Evolutionary conservation across 2,888 invertebrate species (phyloP).

Genomic region (Bembecia ichneumoniformis): DNA sequence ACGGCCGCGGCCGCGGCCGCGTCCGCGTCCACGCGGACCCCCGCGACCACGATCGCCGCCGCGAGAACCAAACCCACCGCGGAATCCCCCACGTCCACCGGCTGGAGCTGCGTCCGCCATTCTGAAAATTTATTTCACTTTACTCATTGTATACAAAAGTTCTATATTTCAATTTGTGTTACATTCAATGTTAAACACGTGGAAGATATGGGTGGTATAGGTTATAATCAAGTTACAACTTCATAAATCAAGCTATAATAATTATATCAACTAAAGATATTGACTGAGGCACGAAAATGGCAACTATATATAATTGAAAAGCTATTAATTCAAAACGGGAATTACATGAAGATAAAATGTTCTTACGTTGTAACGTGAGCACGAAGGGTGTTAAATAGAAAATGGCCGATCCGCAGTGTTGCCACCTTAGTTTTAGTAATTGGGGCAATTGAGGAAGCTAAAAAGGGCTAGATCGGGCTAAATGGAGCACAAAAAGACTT

Average conservation of each 20-base stretch:
- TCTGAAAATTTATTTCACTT: slow-evolving; percentile 67
- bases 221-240: no score
- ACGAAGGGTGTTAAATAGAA: slow-evolving; percentile 53
- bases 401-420: slow-evolving; percentile 63
- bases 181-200: slow-evolving; percentile 44
- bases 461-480: no score
- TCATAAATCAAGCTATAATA: no score
- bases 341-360: neutral
- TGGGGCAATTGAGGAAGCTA: no score
- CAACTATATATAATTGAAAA: slow-evolving; percentile 3
- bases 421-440: no score
- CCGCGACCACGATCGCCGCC: slow-evolving; percentile 78
- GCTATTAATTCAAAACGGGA: neutral
- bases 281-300: slow-evolving; percentile 1
- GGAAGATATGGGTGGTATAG: slow-evolving; percentile 13
- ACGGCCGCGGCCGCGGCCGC: slow-evolving; percentile 85
- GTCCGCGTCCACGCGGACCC: slow-evolving; percentile 81
- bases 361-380: slow-evolving; percentile 66
- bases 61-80: slow-evolving; percentile 87
- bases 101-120: slow-evolving; percentile 99
- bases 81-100: slow-evolving; percentile 92
- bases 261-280: neutral
- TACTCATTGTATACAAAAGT: slow-evolving; percentile 62
- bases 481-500: no score
- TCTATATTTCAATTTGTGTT: slow-evolving; percentile 30